Conservation (phyloP, 2,113 vertebrate species). For the Hippocampus guttulatus region DNA sequence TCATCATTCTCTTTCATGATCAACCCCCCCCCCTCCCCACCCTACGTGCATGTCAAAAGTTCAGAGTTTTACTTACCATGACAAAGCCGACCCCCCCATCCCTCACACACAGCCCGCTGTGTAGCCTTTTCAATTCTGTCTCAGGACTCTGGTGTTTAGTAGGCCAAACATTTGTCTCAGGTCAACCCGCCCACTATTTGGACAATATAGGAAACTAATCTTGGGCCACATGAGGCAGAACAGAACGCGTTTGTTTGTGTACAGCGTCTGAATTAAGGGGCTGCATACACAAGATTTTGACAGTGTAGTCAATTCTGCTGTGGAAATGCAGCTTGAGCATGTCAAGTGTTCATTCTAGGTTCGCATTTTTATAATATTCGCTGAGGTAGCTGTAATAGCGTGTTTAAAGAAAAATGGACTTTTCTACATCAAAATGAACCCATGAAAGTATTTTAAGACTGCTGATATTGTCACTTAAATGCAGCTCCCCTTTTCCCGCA, state of each 20-base stretch:
- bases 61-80: constrained; percentile 53
- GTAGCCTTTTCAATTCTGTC: constrained; percentile 35
- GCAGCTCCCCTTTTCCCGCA: too few species aligned
- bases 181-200: constrained; percentile 21
- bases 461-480: too few species aligned
- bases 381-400: too few species aligned
- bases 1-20: constrained; percentile 15
- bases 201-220: constrained; percentile 30
- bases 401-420: too few species aligned
- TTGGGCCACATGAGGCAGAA: neutral
- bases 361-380: too few species aligned
- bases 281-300: too few species aligned
- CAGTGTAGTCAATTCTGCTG: too few species aligned
- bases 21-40: constrained; percentile 5
- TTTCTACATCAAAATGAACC: too few species aligned
- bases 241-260: neutral
- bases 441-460: too few species aligned
- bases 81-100: constrained; percentile 45
- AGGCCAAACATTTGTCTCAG: constrained; percentile 35
- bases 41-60: constrained; percentile 49
- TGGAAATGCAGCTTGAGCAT: too few species aligned
- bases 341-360: too few species aligned
- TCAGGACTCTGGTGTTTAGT: constrained; percentile 26
- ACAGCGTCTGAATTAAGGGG: neutral
- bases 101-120: constrained; percentile 15